phyloP scores from a whole-genome alignment of 2,797 vertebrate genomes.

The Micrastur ruficollis region DNA sequence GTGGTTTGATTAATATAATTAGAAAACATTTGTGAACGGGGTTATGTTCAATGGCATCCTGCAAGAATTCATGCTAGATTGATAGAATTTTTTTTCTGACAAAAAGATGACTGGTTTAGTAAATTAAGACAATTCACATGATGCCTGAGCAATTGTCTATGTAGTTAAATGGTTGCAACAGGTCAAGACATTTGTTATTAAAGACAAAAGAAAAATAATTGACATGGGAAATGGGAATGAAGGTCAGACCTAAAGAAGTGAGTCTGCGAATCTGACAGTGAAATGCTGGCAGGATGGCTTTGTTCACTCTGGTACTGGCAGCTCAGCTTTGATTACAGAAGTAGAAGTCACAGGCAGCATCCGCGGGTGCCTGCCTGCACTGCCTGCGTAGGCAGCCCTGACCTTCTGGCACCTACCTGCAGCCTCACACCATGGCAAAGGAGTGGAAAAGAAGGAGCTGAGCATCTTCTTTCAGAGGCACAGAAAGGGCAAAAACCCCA shows the following conservation, averaged over 20 bases:
- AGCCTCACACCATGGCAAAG: rapidly evolving
- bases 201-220: background rate
- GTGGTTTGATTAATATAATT: background rate
- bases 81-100: background rate
- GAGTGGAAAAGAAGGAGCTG: background rate
- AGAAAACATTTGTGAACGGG: background rate
- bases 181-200: background rate
- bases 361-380: background rate
- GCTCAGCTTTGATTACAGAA: background rate
- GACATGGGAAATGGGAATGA: background rate
- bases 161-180: background rate
- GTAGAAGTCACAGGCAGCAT: background rate
- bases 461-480: background rate
- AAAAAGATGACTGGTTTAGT: background rate
- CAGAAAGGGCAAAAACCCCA: background rate
- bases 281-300: background rate
- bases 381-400: background rate
- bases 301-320: background rate
- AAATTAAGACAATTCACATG: background rate
- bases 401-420: background rate
- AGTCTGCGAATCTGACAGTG: background rate
- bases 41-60: background rate
- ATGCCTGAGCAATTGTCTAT: background rate
- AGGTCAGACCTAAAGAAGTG: background rate
- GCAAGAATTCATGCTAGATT: background rate